Conservation (phyloP, 2,888 invertebrate species). For the Hypolimnas misippus region DNA sequence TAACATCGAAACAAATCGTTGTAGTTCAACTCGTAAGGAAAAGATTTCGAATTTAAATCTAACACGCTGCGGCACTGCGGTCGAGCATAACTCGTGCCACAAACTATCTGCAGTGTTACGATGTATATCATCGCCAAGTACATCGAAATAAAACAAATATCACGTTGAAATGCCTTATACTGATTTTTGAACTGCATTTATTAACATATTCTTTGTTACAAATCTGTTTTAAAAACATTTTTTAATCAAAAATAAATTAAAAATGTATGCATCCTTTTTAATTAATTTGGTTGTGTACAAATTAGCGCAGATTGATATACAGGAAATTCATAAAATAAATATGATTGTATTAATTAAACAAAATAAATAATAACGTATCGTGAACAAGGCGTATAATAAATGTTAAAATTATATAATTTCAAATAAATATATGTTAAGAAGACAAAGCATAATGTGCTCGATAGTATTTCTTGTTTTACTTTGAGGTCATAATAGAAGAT, state of each 20-base stretch:
- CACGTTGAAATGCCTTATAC: too few relatives aligned
- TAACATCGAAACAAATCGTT: neutral
- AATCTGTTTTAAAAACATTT: too few relatives aligned
- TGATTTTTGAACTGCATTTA: too few relatives aligned
- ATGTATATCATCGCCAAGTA: neutral
- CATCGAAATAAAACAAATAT: neutral
- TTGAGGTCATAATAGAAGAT: slow-evolving; percentile 8
- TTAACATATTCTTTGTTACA: too few relatives aligned
- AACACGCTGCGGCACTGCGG: slow-evolving; percentile 3
- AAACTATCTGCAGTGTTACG: slow-evolving; percentile 5
- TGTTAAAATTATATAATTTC: neutral
- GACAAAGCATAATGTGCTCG: neutral
- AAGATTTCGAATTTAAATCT: slow-evolving; percentile 1
- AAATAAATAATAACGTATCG: too few relatives aligned
- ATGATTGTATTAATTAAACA: too few relatives aligned
- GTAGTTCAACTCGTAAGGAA: neutral
- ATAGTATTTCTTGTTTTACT: slow-evolving; percentile 4
- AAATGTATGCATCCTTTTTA: too few relatives aligned
- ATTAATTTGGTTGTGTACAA: too few relatives aligned
- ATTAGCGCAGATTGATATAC: too few relatives aligned
- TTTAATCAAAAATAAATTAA: too few relatives aligned
- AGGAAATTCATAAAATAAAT: too few relatives aligned
- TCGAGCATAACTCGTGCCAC: slow-evolving; percentile 5
- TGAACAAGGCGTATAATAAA: too few relatives aligned
- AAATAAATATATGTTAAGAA: neutral